Percentiles rank a stretch among this genome's conserved stretches.
Evolutionary conservation across 2,113 vertebrate genomes (phyloP).

Genomic region (Microtus montanus): DNA sequence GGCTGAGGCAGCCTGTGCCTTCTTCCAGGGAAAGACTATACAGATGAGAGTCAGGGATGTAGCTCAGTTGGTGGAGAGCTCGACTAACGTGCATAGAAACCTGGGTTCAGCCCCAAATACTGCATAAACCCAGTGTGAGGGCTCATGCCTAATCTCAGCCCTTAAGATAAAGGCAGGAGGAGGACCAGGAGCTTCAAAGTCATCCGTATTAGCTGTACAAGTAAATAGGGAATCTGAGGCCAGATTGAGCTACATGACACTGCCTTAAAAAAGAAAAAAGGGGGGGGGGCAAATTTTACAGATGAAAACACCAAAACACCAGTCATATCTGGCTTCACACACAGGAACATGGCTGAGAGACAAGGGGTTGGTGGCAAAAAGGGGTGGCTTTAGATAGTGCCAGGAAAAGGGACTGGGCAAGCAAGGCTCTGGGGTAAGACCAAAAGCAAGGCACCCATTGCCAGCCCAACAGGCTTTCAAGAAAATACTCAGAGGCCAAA

Average conservation of each 20-base stretch:
- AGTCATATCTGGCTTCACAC: not conserved
- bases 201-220: not conserved
- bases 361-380: not conserved
- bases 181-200: not conserved
- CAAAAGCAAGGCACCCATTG: not conserved
- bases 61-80: not conserved
- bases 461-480: not conserved
- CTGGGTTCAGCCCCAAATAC: not conserved
- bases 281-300: not conserved
- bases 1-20: not conserved
- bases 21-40: not conserved
- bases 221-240: not conserved
- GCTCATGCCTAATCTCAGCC: no score
- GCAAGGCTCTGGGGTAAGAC: not conserved
- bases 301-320: not conserved
- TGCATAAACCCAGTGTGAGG: no score
- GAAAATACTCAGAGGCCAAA: not conserved
- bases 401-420: not conserved
- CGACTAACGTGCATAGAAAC: not conserved
- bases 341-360: not conserved
- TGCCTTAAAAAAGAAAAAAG: not conserved
- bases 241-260: not conserved
- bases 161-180: not conserved
- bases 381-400: not conserved
- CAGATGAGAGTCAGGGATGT: not conserved